Conservation (phyloP, 2,113 vertebrate species). For the Garra rufa region DNA sequence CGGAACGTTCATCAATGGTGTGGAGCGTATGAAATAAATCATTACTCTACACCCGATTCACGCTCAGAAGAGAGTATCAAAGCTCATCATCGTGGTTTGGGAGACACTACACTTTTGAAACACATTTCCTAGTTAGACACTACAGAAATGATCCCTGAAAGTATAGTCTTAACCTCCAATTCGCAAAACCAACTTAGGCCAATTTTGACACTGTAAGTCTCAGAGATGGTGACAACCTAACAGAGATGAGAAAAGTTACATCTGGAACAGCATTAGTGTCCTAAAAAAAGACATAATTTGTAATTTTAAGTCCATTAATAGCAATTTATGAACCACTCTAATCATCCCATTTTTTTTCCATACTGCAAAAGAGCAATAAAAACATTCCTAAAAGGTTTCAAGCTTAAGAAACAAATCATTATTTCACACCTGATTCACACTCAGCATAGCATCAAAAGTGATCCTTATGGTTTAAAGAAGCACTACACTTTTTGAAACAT, state of each 20-base stretch:
- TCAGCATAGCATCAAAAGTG: slow-evolving; percentile 64
- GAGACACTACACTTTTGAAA: slow-evolving; percentile 68
- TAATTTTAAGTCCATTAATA: no score
- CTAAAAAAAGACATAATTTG: no score
- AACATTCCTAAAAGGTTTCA: slow-evolving; percentile 66
- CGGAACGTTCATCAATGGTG: slow-evolving; percentile 68
- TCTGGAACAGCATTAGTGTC: no score
- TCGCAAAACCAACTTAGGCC: not conserved
- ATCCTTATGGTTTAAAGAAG: slow-evolving; percentile 65
- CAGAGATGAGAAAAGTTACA: no score
- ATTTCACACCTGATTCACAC: slow-evolving; percentile 53
- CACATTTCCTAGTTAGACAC: slow-evolving; percentile 67
- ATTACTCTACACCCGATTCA: slow-evolving; percentile 56
- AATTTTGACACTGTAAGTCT: not conserved
- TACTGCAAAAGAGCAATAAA: not conserved
- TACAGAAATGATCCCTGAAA: slow-evolving; percentile 77
- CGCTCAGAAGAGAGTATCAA: slow-evolving; percentile 63
- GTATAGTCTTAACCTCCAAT: slow-evolving; percentile 63
- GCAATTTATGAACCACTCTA: slow-evolving; percentile 71
- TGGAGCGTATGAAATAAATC: not conserved
- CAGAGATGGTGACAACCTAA: no score
- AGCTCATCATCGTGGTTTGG: slow-evolving; percentile 64
- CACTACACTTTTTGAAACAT: slow-evolving; percentile 67
- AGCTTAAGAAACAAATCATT: slow-evolving; percentile 49
- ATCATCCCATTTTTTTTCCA: slow-evolving; percentile 58